These are phyloP conservation scores for Lamellibrachia luymesi DNA, from an alignment of 1,140 invertebrate species.

Conservation along the genomic window DNA sequence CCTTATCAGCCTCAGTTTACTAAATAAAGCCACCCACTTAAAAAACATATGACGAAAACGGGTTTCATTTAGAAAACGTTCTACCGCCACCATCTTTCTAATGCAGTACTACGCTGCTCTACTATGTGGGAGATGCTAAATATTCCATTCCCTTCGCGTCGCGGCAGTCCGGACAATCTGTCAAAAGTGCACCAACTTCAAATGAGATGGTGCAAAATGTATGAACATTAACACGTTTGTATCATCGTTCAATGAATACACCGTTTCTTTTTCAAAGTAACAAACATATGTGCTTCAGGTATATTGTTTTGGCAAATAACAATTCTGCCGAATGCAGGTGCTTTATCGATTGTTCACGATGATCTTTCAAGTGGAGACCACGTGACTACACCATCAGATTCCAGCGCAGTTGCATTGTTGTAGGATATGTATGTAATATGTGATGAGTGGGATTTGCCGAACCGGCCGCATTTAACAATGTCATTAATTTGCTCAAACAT, in stretches of 20 bases:
- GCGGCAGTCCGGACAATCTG: not conserved
- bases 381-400: not conserved
- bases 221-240: not conserved
- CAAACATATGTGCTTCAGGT: not conserved
- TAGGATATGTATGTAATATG: not conserved
- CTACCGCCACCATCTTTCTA: not conserved
- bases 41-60: not conserved
- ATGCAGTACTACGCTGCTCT: too few relatives aligned
- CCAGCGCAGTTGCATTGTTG: not conserved
- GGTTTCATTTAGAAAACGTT: not conserved
- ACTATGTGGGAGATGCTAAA: too few relatives aligned
- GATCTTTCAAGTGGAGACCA: not conserved
- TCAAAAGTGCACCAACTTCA: not conserved
- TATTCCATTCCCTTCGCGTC: not conserved
- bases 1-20: not conserved
- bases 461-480: not conserved
- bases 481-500: not conserved
- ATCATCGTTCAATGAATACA: not conserved
- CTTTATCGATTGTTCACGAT: too few relatives aligned
- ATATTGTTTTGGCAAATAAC: not conserved
- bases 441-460: not conserved
- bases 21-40: not conserved
- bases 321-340: not conserved
- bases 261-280: not conserved
- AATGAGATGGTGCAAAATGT: not conserved